These are phyloP conservation scores for Hydrolagus colliei DNA, from an alignment of 2,797 vertebrate genomes.

Conservation along the genomic window DNA sequence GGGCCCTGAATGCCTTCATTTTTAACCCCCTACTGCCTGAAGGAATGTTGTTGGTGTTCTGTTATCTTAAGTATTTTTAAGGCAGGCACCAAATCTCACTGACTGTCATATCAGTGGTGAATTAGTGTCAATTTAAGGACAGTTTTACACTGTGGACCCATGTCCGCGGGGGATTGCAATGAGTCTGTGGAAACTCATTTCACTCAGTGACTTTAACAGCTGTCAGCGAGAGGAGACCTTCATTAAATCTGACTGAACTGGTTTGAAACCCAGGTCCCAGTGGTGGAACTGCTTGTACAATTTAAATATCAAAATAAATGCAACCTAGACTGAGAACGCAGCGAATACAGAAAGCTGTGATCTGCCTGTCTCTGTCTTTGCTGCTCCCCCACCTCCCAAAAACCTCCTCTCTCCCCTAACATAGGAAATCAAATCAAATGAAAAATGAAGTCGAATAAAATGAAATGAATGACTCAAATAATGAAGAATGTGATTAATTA, in stretches of 20 bases:
- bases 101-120: slow-evolving; percentile 4
- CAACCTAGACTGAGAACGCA: background rate
- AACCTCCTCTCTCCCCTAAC: no score
- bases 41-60: no score
- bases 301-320: slow-evolving; percentile 24
- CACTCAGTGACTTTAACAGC: slow-evolving; percentile 10
- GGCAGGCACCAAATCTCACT: no score
- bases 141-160: background rate
- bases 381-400: no score
- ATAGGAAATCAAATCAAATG: slow-evolving; percentile 5
- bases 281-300: background rate
- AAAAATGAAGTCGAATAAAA: background rate
- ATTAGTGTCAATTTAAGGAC: slow-evolving; percentile 4
- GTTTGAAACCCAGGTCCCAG: background rate
- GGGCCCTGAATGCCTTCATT: no score
- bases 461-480: background rate
- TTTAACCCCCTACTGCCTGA: no score
- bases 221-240: slow-evolving; percentile 11
- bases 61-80: no score
- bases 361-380: no score
- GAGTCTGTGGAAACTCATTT: slow-evolving; percentile 13
- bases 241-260: background rate
- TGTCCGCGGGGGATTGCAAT: background rate
- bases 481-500: background rate
- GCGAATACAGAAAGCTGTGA: background rate